Evolutionary conservation across 2,113 vertebrate species (phyloP).

Genomic region (Notothenia rossii): DNA sequence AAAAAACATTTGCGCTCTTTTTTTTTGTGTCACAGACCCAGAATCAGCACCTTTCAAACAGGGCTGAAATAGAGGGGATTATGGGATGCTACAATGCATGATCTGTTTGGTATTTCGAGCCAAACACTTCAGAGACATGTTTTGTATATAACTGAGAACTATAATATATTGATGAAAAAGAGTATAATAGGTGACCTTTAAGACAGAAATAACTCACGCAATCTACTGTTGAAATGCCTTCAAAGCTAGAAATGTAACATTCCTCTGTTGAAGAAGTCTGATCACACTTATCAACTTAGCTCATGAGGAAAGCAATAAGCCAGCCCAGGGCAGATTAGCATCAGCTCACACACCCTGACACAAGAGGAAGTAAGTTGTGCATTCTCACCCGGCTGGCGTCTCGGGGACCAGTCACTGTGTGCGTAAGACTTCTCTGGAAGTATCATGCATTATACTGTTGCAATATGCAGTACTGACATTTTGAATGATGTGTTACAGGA

Average conservation of each 20-base stretch:
- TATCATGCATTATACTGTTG: neutral
- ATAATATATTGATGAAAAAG: no score
- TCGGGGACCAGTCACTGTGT: conserved; percentile 1
- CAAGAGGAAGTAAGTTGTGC: conserved; percentile 52
- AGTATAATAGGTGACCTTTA: no score
- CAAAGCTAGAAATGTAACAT: conserved; percentile 17
- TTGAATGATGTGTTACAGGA: neutral
- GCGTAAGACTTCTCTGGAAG: neutral
- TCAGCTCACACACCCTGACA: conserved; percentile 51
- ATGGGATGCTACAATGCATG: no score
- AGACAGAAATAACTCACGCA: no score
- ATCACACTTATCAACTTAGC: conserved; percentile 26
- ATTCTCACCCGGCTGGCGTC: neutral
- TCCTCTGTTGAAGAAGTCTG: neutral
- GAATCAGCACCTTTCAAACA: no score
- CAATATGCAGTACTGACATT: neutral
- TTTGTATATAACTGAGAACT: no score
- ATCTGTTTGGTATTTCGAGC: no score
- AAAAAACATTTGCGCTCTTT: no score
- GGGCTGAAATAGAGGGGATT: no score
- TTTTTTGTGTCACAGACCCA: no score
- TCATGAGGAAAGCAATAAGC: conserved; percentile 35
- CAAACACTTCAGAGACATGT: no score
- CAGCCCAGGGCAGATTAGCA: conserved; percentile 40
- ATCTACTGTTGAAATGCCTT: neutral